Conservation (phyloP, 1,140 invertebrate species). For the Brachionus calyciflorus region DNA sequence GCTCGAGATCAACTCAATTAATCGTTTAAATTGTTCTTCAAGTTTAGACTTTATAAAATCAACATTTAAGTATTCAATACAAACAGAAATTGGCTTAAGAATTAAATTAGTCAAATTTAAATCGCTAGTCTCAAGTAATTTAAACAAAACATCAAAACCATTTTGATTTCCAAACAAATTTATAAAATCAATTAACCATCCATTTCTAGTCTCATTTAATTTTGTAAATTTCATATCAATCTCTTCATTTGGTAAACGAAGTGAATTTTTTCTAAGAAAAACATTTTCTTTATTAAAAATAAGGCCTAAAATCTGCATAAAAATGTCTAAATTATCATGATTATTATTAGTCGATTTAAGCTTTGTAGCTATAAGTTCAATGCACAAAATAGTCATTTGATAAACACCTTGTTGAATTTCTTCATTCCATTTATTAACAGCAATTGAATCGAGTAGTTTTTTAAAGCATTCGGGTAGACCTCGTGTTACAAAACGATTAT, state of each 20-base stretch:
- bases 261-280: slow-evolving; percentile 59
- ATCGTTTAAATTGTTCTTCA: slow-evolving; percentile 56
- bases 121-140: slow-evolving; percentile 57
- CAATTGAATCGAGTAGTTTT: slow-evolving; percentile 3
- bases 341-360: slow-evolving; percentile 49
- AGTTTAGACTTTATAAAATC: slow-evolving; percentile 55
- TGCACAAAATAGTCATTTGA: slow-evolving; percentile 62
- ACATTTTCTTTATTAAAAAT: slow-evolving; percentile 61
- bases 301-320: slow-evolving; percentile 58
- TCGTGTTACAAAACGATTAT: not conserved
- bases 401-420: slow-evolving; percentile 65
- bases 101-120: slow-evolving; percentile 60
- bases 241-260: slow-evolving; percentile 53
- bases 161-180: slow-evolving; percentile 61
- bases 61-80: slow-evolving; percentile 60
- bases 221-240: slow-evolving; percentile 48
- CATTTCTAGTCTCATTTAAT: slow-evolving; percentile 58
- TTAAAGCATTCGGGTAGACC: not conserved
- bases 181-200: slow-evolving; percentile 62
- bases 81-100: slow-evolving; percentile 58
- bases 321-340: slow-evolving; percentile 51
- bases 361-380: slow-evolving; percentile 62
- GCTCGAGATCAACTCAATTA: slow-evolving; percentile 58
- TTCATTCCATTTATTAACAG: slow-evolving; percentile 61
- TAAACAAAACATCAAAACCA: slow-evolving; percentile 60